These are phyloP conservation scores for Heteropelma amictum DNA, from an alignment of 2,888 invertebrate genomes.

Conservation along the genomic window DNA sequence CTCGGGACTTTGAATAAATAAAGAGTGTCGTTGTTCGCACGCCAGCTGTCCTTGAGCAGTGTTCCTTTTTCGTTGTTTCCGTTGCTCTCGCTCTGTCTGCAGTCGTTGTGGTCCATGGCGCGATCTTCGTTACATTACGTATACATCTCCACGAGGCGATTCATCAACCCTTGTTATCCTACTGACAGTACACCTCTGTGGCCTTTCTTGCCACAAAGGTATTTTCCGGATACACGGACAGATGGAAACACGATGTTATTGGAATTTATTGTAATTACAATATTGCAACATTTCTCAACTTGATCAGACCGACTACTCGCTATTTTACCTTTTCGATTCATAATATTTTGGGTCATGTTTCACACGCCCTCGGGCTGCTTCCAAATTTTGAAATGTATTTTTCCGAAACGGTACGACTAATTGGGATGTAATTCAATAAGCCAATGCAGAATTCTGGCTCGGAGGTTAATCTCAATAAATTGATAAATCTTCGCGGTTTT, in stretches of 20 bases:
- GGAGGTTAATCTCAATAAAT: too few species aligned
- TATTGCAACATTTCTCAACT: too few species aligned
- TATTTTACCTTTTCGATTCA: too few species aligned
- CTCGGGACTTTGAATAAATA: constrained; percentile 69
- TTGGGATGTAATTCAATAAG: too few species aligned
- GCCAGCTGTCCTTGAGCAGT: constrained; percentile 15
- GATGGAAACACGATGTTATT: constrained; percentile 1
- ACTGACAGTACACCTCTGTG: constrained; percentile 67
- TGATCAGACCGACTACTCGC: too few species aligned
- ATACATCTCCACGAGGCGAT: constrained; percentile 72
- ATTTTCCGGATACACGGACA: constrained; percentile 5
- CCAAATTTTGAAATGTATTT: too few species aligned
- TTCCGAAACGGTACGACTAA: too few species aligned
- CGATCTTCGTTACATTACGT: constrained; percentile 59
- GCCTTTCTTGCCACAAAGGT: constrained; percentile 51
- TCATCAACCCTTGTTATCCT: constrained; percentile 73
- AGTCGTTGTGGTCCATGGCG: constrained; percentile 33
- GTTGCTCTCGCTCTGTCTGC: not conserved
- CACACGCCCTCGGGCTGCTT: too few species aligned
- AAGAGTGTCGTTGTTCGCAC: constrained; percentile 56
- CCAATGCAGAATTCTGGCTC: too few species aligned
- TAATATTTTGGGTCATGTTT: too few species aligned
- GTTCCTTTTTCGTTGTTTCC: not conserved
- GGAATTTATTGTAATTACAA: too few species aligned
- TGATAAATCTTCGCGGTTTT: too few species aligned